Percentiles rank a stretch among this genome's conserved stretches.
These are phyloP conservation scores for Eptesicus fuscus DNA, from an alignment of 2,113 vertebrate genomes.

Conservation along the genomic window DNA sequence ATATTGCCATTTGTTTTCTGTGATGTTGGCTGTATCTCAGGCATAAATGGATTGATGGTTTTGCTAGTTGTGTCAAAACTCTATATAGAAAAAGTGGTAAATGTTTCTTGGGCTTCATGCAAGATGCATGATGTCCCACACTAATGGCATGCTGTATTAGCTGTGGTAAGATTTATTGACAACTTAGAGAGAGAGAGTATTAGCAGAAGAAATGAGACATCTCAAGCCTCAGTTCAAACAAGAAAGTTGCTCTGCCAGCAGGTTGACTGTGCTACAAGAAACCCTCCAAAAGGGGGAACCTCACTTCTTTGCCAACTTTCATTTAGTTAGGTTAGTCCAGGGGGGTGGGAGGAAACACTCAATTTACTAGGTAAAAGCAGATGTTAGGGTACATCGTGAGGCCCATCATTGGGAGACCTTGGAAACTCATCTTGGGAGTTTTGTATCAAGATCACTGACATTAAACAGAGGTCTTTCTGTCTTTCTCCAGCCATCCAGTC, in stretches of 20 bases:
- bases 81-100: background rate
- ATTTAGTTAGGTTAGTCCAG: background rate
- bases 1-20: slow-evolving; percentile 10
- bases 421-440: background rate
- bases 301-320: background rate
- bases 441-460: background rate
- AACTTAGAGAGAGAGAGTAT: background rate
- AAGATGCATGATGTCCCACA: background rate
- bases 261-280: background rate
- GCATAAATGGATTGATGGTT: background rate
- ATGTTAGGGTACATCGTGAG: background rate
- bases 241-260: background rate
- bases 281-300: fast-evolving
- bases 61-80: slow-evolving; percentile 4
- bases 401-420: background rate
- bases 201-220: background rate
- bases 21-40: background rate
- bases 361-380: background rate
- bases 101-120: background rate
- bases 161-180: background rate
- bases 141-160: background rate
- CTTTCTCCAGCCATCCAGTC: background rate
- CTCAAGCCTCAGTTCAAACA: background rate
- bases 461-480: background rate
- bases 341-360: background rate